phyloP scores from a whole-genome alignment of 37 sponge, comb jelly and placozoan species.

The Halichondria panicea region DNA sequence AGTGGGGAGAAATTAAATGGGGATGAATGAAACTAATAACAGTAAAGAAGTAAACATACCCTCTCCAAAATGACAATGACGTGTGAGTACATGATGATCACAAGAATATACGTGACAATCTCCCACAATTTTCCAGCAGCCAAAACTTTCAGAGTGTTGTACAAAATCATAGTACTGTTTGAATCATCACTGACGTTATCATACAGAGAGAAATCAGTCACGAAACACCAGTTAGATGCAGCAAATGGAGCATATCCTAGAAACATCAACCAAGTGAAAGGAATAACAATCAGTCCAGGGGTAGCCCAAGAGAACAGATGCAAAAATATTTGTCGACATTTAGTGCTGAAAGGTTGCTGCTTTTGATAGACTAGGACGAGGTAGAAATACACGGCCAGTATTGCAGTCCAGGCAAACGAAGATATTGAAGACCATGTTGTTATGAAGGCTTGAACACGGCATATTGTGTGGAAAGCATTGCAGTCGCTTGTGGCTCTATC shows the following conservation, averaged over 20 bases:
- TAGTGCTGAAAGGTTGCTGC: constrained; percentile 5
- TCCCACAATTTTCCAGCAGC: constrained; percentile 69
- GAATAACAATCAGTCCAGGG: constrained; percentile 42
- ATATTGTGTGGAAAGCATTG: constrained; percentile 7
- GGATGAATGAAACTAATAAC: too few relatives aligned
- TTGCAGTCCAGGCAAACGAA: constrained; percentile 60
- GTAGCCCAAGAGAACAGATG: constrained; percentile 53
- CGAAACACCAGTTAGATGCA: constrained; percentile 54
- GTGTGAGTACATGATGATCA: constrained; percentile 22
- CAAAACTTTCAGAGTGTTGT: background rate
- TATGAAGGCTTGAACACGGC: constrained; percentile 46
- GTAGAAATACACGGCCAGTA: constrained; percentile 64
- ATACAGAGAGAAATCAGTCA: background rate
- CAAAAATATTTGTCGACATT: too few relatives aligned
- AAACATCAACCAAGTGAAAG: background rate
- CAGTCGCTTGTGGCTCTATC: background rate
- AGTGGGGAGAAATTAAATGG: background rate
- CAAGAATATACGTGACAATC: constrained; percentile 36
- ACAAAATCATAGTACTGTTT: too few relatives aligned
- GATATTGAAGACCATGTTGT: constrained; percentile 48
- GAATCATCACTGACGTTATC: too few relatives aligned
- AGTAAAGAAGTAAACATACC: background rate
- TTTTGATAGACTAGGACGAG: constrained; percentile 36
- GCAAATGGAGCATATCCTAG: constrained; percentile 49
- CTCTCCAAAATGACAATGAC: background rate